Conservation (phyloP, 2,797 vertebrate species). For the Peromyscus nudipes region DNA sequence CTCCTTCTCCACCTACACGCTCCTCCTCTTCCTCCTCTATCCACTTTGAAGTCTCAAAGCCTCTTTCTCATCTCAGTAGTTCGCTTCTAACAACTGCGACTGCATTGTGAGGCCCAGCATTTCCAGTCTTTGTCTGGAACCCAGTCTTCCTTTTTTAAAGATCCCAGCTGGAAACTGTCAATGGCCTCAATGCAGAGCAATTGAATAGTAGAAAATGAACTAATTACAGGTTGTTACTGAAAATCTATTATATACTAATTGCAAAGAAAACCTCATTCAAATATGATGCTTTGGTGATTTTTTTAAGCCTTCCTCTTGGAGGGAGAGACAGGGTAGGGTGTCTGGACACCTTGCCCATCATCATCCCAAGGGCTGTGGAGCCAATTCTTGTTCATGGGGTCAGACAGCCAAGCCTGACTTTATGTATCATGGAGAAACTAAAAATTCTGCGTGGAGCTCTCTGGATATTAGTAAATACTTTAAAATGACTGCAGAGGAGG, state of each 20-base stretch:
- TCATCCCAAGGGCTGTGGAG: neutral
- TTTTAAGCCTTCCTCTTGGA: constrained; percentile 36
- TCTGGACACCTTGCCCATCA: constrained; percentile 58
- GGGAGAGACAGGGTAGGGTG: neutral
- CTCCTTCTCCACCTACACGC: neutral
- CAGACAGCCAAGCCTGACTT: constrained; percentile 28
- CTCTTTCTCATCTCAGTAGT: neutral
- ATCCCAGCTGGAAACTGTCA: constrained; percentile 80
- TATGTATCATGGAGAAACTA: neutral
- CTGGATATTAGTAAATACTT: constrained; percentile 82
- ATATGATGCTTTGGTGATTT: constrained; percentile 61
- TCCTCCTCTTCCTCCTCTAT: neutral
- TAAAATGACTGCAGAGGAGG: constrained; percentile 74
- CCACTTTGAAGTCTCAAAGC: neutral
- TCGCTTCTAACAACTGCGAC: constrained; percentile 37
- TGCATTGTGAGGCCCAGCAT: neutral
- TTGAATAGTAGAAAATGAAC: constrained; percentile 85
- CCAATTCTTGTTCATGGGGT: neutral
- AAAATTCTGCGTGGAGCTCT: neutral
- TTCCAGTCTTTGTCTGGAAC: constrained; percentile 38
- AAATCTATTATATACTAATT: constrained; percentile 87
- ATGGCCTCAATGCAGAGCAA: constrained; percentile 67
- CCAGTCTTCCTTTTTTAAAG: constrained; percentile 78
- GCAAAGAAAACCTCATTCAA: constrained; percentile 83
- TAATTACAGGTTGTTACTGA: constrained; percentile 88